Conservation (phyloP, 2,113 vertebrate species). For the Syngnathoides biaculeatus region DNA sequence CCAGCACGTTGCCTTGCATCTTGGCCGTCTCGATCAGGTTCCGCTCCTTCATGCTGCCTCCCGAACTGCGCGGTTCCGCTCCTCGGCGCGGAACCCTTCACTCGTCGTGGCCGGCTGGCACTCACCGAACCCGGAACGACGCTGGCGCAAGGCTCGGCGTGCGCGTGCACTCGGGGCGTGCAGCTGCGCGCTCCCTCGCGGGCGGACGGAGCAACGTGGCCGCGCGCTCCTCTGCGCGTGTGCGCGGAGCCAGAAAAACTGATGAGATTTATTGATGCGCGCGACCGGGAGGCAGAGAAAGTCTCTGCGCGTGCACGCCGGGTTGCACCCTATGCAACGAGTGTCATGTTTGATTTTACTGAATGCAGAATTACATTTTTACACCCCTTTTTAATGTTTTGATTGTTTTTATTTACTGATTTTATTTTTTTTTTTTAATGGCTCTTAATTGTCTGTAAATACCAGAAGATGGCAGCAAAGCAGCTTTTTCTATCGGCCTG, state of each 20-base stretch:
- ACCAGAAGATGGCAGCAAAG: neutral
- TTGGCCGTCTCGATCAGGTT: conserved; percentile 93
- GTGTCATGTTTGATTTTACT: too few relatives aligned
- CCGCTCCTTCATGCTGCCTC: conserved; percentile 87
- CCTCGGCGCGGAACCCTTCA: conserved; percentile 42
- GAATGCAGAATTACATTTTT: too few relatives aligned
- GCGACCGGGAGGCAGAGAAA: neutral
- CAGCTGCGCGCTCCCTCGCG: neutral
- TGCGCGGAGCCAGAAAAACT: neutral
- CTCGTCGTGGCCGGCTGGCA: too few relatives aligned
- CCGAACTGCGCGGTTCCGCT: too few relatives aligned
- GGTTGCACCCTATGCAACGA: neutral
- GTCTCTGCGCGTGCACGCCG: neutral
- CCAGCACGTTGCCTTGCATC: conserved; percentile 96
- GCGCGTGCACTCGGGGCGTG: neutral
- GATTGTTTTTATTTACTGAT: too few relatives aligned
- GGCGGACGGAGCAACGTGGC: neutral
- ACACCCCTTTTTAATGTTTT: too few relatives aligned
- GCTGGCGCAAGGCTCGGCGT: neutral
- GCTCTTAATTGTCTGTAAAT: neutral
- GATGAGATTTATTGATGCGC: neutral
- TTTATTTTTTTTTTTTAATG: too few relatives aligned
- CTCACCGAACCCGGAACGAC: neutral
- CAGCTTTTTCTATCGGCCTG: neutral
- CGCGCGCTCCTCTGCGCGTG: neutral